Evolutionary conservation across 2,888 invertebrate species (phyloP).

Genomic region (Eupithecia centaureata): DNA sequence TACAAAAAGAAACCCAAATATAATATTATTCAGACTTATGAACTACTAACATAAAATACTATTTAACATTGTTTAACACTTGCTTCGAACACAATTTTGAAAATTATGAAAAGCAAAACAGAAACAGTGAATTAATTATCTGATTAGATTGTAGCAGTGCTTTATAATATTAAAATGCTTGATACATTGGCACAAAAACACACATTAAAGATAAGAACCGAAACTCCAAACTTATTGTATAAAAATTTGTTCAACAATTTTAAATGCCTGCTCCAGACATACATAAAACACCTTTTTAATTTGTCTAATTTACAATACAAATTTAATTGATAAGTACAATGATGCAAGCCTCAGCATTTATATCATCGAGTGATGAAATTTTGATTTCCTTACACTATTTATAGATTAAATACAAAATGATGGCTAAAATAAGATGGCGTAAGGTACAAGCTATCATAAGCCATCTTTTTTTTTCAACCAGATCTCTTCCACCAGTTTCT

Average conservation of each 20-base stretch:
- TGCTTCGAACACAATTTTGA: background rate
- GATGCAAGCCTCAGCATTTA: slow-evolving; percentile 1
- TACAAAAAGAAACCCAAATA: slow-evolving; percentile 29
- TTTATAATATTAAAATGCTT: background rate
- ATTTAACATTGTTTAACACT: slow-evolving; percentile 15
- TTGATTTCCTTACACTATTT: background rate
- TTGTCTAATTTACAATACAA: slow-evolving; percentile 2
- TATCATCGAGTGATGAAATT: background rate
- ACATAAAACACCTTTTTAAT: background rate
- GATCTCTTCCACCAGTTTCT: background rate
- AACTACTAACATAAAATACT: slow-evolving; percentile 15
- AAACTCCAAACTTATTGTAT: background rate
- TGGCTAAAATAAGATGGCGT: background rate
- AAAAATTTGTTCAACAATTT: slow-evolving; percentile 5
- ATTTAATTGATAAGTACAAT: slow-evolving; percentile 6
- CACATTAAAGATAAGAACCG: background rate
- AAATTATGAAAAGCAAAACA: background rate
- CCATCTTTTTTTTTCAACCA: background rate
- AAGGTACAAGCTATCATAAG: too few relatives aligned
- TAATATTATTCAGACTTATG: slow-evolving; percentile 35
- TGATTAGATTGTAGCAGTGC: background rate
- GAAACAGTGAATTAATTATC: background rate
- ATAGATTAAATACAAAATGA: background rate
- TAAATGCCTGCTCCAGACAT: background rate
- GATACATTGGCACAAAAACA: slow-evolving; percentile 6